Conservation (phyloP, 2,113 vertebrate species). For the Crotalus viridis region DNA sequence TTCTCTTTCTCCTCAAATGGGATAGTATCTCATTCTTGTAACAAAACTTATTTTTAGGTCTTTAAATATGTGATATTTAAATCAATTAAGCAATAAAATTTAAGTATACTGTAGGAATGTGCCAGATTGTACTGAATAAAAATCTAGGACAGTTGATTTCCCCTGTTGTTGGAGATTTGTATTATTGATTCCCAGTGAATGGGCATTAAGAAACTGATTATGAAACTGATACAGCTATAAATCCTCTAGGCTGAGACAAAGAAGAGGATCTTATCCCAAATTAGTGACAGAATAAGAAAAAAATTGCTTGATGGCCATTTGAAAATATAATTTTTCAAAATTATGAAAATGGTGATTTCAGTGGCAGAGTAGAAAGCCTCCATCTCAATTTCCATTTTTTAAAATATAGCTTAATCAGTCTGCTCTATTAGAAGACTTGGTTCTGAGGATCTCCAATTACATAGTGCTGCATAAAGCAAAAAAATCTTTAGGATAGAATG, state of each 20-base stretch:
- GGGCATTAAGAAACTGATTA: not conserved
- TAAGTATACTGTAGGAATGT: not conserved
- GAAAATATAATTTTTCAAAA: not conserved
- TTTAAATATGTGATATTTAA: not conserved
- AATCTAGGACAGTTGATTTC: not conserved
- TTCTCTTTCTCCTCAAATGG: not conserved
- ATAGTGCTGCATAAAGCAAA: not conserved
- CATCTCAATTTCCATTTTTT: not conserved
- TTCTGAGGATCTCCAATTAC: not conserved
- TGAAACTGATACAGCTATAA: not conserved
- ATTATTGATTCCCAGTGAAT: not conserved
- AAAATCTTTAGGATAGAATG: not conserved
- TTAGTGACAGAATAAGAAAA: not conserved
- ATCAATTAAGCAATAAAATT: not conserved
- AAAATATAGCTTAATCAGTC: not conserved
- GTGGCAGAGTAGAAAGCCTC: not conserved
- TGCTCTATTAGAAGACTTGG: not conserved
- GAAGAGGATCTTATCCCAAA: not conserved
- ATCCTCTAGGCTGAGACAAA: not conserved
- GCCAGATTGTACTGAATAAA: not conserved
- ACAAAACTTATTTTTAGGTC: not conserved
- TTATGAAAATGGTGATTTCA: not conserved
- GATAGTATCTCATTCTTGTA: not conserved
- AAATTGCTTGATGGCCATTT: not conserved
- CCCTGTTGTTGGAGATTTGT: not conserved